These are phyloP conservation scores for Stenotaenia linearis DNA, from an alignment of 2,888 invertebrate genomes.

Conservation along the genomic window DNA sequence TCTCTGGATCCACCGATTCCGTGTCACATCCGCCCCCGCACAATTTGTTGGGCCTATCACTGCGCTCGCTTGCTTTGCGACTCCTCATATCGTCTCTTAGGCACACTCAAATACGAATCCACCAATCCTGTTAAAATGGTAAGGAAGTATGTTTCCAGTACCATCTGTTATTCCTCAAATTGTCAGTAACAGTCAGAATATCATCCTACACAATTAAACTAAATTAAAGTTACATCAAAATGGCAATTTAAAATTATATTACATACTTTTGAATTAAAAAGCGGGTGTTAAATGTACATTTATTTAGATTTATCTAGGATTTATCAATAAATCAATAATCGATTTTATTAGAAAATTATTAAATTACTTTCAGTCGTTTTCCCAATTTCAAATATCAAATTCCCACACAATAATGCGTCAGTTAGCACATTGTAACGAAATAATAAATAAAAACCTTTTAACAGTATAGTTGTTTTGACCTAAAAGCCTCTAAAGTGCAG, in stretches of 20 bases:
- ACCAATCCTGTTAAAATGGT: conserved; percentile 6
- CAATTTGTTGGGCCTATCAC: conserved; percentile 3
- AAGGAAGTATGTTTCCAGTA: not conserved
- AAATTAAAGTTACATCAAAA: not conserved
- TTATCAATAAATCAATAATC: too few species aligned
- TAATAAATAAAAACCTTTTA: not conserved
- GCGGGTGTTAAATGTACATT: too few species aligned
- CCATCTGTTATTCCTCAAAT: not conserved
- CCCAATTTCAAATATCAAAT: too few species aligned
- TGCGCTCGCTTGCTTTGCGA: not conserved
- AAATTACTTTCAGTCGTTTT: too few species aligned
- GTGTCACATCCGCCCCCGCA: conserved; percentile 11
- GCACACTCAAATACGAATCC: not conserved
- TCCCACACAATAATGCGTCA: too few species aligned
- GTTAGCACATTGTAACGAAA: not conserved
- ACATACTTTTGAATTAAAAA: too few species aligned
- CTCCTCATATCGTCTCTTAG: not conserved
- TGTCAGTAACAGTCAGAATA: not conserved
- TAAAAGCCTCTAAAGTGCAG: not conserved
- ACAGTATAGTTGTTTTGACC: too few species aligned
- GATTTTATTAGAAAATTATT: too few species aligned
- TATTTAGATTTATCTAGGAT: too few species aligned
- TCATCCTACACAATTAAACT: not conserved
- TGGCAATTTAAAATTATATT: too few species aligned
- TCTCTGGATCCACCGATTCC: not conserved